A percentile compares a stretch with the other conserved stretches of the same genome.
These are phyloP conservation scores for Leuciscus idus DNA, from an alignment of 2,113 vertebrate species.

Conservation along the genomic window DNA sequence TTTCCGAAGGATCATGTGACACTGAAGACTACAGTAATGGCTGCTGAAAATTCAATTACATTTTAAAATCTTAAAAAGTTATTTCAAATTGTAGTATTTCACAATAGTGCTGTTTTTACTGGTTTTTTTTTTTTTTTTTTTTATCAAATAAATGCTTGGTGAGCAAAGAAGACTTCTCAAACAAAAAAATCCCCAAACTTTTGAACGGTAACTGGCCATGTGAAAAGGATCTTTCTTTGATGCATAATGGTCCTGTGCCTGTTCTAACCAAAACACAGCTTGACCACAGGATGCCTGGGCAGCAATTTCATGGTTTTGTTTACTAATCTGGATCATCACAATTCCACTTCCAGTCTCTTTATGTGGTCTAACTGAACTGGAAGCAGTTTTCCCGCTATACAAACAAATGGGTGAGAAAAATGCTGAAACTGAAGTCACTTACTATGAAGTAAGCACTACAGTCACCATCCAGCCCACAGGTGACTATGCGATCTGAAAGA, in stretches of 20 bases:
- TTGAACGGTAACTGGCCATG: background rate
- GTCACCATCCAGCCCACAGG: slow-evolving; percentile 61
- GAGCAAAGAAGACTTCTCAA: too few species aligned
- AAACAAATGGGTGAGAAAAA: slow-evolving; percentile 70
- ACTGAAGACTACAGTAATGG: background rate
- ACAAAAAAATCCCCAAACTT: background rate
- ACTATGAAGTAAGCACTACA: slow-evolving; percentile 71
- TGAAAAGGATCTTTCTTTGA: background rate
- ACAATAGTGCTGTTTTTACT: background rate
- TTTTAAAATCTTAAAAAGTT: background rate
- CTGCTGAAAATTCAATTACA: background rate
- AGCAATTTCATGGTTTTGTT: slow-evolving; percentile 71
- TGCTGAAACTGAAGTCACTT: slow-evolving; percentile 73
- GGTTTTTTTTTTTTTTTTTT: background rate
- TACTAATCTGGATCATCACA: slow-evolving; percentile 69
- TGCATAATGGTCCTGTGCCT: slow-evolving; percentile 20
- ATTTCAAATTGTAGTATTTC: background rate
- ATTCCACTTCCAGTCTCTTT: slow-evolving; percentile 69
- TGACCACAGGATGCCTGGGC: slow-evolving; percentile 65
- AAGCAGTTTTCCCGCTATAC: slow-evolving; percentile 64
- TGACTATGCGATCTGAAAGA: slow-evolving; percentile 50
- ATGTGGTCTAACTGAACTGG: slow-evolving; percentile 67
- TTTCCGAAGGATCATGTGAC: background rate
- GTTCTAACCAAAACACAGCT: slow-evolving; percentile 46
- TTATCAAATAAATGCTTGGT: background rate